phyloP scores from a whole-genome alignment of 2,113 vertebrate genomes.

The Macroglossus sobrinus region DNA sequence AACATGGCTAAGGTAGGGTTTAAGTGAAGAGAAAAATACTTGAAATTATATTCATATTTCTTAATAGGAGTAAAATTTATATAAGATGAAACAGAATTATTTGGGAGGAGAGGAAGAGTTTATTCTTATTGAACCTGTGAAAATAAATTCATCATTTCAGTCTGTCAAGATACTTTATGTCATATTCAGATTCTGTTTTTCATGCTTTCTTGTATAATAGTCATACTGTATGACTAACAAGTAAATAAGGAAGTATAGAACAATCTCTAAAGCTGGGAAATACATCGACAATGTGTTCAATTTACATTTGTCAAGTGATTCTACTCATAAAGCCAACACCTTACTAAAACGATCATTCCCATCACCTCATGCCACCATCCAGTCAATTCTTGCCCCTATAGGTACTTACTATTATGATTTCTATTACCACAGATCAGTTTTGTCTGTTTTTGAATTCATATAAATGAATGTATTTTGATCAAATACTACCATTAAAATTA shows the following conservation, averaged over 20 bases:
- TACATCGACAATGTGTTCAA: background rate
- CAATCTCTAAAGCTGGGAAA: background rate
- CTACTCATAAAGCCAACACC: background rate
- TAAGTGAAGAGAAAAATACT: background rate
- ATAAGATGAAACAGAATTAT: background rate
- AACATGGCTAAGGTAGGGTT: background rate
- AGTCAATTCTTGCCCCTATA: background rate
- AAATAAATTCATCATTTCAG: background rate
- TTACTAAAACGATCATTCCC: background rate
- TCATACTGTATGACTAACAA: background rate
- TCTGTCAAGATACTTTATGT: background rate
- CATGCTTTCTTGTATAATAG: background rate
- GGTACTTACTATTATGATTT: background rate
- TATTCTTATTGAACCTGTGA: conserved; percentile 13
- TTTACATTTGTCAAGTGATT: background rate
- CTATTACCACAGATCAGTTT: background rate
- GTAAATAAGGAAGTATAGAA: background rate
- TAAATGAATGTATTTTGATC: background rate
- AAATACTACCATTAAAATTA: background rate
- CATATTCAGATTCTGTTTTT: background rate
- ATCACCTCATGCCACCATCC: background rate
- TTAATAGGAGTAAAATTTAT: conserved; percentile 23
- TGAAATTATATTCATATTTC: background rate
- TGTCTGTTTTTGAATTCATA: background rate
- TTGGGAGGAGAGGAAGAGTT: background rate